phyloP scores from a whole-genome alignment of 2,888 invertebrate species.

The Drosophila testacea region DNA sequence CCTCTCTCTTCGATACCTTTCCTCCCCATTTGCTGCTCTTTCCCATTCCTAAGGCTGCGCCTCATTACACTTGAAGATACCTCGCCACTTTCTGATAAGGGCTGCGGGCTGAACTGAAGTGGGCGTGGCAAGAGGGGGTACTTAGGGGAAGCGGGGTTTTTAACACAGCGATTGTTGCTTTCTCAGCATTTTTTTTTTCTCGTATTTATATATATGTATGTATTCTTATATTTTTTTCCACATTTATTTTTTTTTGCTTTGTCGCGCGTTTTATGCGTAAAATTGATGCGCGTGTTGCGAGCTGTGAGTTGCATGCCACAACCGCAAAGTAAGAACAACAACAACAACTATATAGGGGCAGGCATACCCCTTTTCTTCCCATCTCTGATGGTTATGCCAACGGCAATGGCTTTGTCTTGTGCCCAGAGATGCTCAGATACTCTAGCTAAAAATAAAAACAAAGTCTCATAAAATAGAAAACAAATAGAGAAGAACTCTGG shows the following conservation, averaged over 20 bases:
- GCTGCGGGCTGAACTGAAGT: constrained; percentile 13
- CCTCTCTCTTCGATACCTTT: not conserved
- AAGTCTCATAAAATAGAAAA: constrained; percentile 28
- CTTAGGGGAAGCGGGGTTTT: not conserved
- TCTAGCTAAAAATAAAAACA: constrained; percentile 22
- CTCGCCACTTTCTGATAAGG: constrained; percentile 47
- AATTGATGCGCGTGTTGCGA: constrained; percentile 50
- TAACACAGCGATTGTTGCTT: constrained; percentile 48
- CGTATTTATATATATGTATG: not conserved
- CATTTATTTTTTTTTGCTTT: constrained; percentile 29
- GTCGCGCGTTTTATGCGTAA: constrained; percentile 59
- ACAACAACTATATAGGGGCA: constrained; percentile 2
- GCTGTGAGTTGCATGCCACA: constrained; percentile 44
- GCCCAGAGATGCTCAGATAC: constrained; percentile 18
- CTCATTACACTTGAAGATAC: constrained; percentile 63
- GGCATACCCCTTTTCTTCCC: not conserved
- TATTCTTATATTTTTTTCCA: not conserved
- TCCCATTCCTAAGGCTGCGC: constrained; percentile 43
- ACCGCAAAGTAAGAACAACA: constrained; percentile 33
- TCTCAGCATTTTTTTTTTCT: constrained; percentile 36
- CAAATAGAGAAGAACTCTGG: not conserved
- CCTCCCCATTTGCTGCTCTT: constrained; percentile 5
- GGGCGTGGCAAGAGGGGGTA: not conserved
- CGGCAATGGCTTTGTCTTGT: constrained; percentile 63
- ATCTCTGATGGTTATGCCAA: constrained; percentile 26